Evolutionary conservation across 53 echinoderm and acorn worm species (phyloP).

Genomic region (Holothuria scabra): DNA sequence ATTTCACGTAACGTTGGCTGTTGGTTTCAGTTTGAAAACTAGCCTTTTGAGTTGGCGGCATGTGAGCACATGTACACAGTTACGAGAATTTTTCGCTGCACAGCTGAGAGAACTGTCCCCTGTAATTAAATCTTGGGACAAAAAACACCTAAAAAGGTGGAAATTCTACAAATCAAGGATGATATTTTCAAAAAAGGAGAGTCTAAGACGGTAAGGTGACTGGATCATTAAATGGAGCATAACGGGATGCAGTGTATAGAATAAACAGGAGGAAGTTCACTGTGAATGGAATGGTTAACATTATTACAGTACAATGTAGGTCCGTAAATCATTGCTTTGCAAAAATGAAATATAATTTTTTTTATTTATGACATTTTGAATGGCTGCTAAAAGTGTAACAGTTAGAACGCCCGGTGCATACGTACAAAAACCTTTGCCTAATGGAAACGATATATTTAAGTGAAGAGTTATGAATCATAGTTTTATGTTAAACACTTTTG

Average conservation of each 20-base stretch:
- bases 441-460: too few species aligned
- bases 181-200: conserved; percentile 30
- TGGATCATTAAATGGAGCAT: conserved; percentile 39
- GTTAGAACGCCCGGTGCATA: too few species aligned
- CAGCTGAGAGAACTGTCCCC: conserved; percentile 23
- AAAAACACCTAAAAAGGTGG: conserved; percentile 45
- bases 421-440: too few species aligned
- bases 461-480: too few species aligned
- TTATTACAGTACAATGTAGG: too few species aligned
- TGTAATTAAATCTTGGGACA: conserved; percentile 25
- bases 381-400: too few species aligned
- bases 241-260: not conserved
- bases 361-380: too few species aligned
- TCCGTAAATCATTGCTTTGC: too few species aligned
- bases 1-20: not conserved
- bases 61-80: conserved; percentile 10
- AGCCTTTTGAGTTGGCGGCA: conserved; percentile 23
- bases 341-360: too few species aligned
- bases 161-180: conserved; percentile 46
- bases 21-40: conserved; percentile 15
- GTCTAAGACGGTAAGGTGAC: conserved; percentile 36
- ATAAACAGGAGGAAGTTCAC: not conserved
- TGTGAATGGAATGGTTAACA: too few species aligned
- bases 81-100: conserved; percentile 1
- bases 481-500: too few species aligned